These are phyloP conservation scores for Pogonocherus hispidulus DNA, from an alignment of 2,888 invertebrate species.

Conservation along the genomic window DNA sequence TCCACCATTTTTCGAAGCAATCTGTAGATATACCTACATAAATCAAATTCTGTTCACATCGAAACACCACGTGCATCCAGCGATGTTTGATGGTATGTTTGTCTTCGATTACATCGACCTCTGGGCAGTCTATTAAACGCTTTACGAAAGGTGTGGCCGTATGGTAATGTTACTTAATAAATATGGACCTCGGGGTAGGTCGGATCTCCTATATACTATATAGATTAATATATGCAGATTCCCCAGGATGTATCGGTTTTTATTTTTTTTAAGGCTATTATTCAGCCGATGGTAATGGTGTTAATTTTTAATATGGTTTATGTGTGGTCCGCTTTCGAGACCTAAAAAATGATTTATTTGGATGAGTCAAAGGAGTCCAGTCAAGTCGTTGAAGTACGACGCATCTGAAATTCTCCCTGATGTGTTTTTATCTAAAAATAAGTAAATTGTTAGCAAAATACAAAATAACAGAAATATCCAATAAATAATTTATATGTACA, in stretches of 20 bases:
- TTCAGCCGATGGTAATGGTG: conserved; percentile 17
- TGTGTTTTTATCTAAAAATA: no score
- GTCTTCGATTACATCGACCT: conserved; percentile 9
- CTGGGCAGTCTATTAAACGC: conserved; percentile 16
- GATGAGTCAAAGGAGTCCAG: no score
- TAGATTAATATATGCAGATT: conserved; percentile 28
- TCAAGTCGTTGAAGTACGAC: no score
- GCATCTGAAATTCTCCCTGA: no score
- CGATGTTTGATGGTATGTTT: neutral
- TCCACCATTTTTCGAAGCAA: neutral
- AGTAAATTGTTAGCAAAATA: no score
- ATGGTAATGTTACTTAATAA: conserved; percentile 15
- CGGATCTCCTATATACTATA: conserved; percentile 14
- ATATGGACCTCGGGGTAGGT: conserved; percentile 14
- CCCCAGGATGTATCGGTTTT: conserved; percentile 1
- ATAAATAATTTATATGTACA: no score
- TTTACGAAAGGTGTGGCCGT: conserved; percentile 14
- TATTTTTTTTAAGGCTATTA: conserved; percentile 11
- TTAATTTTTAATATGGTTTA: conserved; percentile 20
- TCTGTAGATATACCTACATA: neutral
- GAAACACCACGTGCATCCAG: neutral
- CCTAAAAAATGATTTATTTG: conserved; percentile 14
- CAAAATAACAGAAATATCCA: no score
- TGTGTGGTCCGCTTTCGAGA: conserved; percentile 12
- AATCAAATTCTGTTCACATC: neutral